phyloP scores from a whole-genome alignment of 2,888 invertebrate species.

The Stenurella melanura region DNA sequence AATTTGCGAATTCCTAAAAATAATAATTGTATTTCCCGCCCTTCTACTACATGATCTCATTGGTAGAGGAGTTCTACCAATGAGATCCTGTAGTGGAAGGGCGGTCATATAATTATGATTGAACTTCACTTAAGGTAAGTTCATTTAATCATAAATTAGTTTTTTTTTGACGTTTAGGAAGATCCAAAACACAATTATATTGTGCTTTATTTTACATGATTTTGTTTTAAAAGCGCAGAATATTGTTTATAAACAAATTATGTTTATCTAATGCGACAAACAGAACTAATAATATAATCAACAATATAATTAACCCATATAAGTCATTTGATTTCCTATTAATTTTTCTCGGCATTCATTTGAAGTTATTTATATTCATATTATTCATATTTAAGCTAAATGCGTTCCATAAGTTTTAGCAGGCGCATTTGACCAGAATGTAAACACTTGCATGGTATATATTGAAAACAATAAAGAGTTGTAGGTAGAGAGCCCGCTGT shows the following conservation, averaged over 20 bases:
- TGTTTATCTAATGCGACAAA: slow-evolving; percentile 3
- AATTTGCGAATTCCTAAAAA: too few species aligned
- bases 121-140: too few species aligned
- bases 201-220: too few species aligned
- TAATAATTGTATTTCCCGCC: too few species aligned
- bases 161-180: too few species aligned
- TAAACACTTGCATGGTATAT: not conserved
- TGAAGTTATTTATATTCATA: not conserved
- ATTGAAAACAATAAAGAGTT: not conserved
- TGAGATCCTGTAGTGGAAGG: too few species aligned
- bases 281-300: not conserved
- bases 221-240: not conserved
- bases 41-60: too few species aligned
- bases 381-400: not conserved
- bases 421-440: not conserved
- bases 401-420: not conserved
- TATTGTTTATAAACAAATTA: not conserved
- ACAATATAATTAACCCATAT: not conserved
- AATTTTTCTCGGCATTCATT: not conserved
- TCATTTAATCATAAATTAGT: too few species aligned
- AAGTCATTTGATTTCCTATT: not conserved
- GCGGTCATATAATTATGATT: too few species aligned
- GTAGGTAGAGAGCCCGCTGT: too few species aligned
- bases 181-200: too few species aligned
- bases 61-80: too few species aligned